Base-by-base conservation (phyloP, 2,888 invertebrate genomes). In the Thyatira batis region DNA sequence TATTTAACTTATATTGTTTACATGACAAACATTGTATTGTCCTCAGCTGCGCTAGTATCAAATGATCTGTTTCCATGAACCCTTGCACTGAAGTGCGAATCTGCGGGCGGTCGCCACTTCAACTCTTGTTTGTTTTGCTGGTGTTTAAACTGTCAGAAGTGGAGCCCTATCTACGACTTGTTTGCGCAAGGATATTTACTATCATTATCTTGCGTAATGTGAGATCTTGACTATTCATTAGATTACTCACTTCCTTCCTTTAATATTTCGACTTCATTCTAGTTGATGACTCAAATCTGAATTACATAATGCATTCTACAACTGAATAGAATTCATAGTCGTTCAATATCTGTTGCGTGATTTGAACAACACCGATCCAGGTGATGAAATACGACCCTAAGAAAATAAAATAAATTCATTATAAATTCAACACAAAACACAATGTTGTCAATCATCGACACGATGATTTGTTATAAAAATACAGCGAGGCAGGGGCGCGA, bases 391-490 rank as follows among this genome's bases (percentile, higher is more conserved):
- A 9, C 44, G 28, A 33, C 45, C 20, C n/a, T 50, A 50, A 52
- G 54, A 60, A 21, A 51, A 68, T 67, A 64, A 71, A 71, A 75
- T 73, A 68, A 80, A 73, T 76, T 82, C 75, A 82, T 82, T 78
- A 78, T 66, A 65, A 70, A 71, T 74, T 67, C 68, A 74, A 78
- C 69, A 72, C 61, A 76, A 81, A 80, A 82, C 76, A 80, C 83
- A 82, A 81, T 82, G 80, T 82, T 79, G 82, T 85, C 83, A 85
- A 88, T 89, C 81, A 86, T 72, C 72, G 80, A 73, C 58, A 71
- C 81, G 82, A 78, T 77, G 87, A 84, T 87, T 89, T 89, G 87
- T 88, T 87, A 88, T 86, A 87, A 87, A 88, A 88, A 85, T 84
- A 84, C 50, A 61, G 55, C 52, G 67, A 59, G 60, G 60, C 66